Evolutionary conservation across 2,888 invertebrate species (phyloP), one percentile per base, ranked within the genome.

Genomic region (Ennomos erosarius): DNA sequence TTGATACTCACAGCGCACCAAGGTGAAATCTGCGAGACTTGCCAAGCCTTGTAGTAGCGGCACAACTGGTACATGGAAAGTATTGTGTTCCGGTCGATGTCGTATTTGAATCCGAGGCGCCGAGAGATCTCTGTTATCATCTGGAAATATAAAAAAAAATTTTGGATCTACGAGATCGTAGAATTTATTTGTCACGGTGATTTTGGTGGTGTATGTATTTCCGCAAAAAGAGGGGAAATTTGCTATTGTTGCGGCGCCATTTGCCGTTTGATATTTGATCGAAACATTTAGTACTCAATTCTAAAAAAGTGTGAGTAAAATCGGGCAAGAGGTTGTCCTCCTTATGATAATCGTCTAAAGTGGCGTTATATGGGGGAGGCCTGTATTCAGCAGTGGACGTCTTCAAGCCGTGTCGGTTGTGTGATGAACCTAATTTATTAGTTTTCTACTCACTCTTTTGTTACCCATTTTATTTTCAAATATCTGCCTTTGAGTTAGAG

Each of bases 21-120:
- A 0, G 96, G 93, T 1, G 97, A 96, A 74, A 92, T 85, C 73
- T 93, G 79, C 68, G 92, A 76, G 62, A 96, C 92, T 50, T 94
- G 93, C 96, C 96, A 96, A 0, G 97, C 95, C 79, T 96, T 97
- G 71, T 97, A 95, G 80, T 95, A 97, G 1, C 97, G 93, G 73
- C 97, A 97, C 92, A 96, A 95, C 65, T 97, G 95, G 77, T 96
- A 97, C 87, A 97, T 95, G 45, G 26, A 26, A 0, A 26, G 26
- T 26, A 97, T 86, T 8, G 93, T 85, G 0, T 92, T 89, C 56
- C 85, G 79, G 55, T 94, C 92, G 11, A 94, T 73, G 59, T 89
- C 89, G 76, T 94, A 94, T 66, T 88, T 90, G 83, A 95, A 95
- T 10, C 96, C 96, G 5, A 96, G 87, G 0, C 95, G 92, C 1